phyloP scores from a whole-genome alignment of 2,888 invertebrate species.

The Smittia aterrima region DNA sequence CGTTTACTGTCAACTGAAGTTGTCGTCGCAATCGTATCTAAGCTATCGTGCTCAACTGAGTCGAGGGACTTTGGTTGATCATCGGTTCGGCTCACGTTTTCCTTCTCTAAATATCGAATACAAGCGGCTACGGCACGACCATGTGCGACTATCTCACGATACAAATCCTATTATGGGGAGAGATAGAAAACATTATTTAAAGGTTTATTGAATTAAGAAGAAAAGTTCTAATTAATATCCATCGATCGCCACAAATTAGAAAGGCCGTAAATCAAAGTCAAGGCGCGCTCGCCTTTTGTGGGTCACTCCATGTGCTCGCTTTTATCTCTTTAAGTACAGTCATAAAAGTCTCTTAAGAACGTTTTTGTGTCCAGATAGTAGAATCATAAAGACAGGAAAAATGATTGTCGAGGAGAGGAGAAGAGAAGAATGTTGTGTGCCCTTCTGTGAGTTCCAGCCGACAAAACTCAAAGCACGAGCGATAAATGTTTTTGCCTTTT shows the following conservation, averaged over 20 bases:
- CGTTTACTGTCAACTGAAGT: constrained; percentile 47
- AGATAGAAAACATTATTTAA: constrained; percentile 45
- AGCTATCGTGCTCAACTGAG: constrained; percentile 43
- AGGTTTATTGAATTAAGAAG: not conserved
- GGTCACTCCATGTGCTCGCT: constrained; percentile 1
- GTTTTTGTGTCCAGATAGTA: no score
- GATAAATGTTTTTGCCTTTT: not conserved
- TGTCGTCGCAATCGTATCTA: constrained; percentile 43
- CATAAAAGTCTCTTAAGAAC: not conserved
- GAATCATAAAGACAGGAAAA: no score
- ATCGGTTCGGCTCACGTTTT: constrained; percentile 45
- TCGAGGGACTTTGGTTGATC: constrained; percentile 47
- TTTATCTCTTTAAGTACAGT: not conserved
- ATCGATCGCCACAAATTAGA: constrained; percentile 11
- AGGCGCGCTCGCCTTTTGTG: not conserved
- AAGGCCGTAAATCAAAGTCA: constrained; percentile 27
- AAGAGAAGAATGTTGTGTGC: not conserved
- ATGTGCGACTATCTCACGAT: constrained; percentile 90
- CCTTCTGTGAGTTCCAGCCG: not conserved
- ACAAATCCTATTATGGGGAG: constrained; percentile 75
- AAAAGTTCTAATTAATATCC: constrained; percentile 21
- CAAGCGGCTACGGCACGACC: constrained; percentile 79
- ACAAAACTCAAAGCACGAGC: constrained; percentile 8
- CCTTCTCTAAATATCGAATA: constrained; percentile 65
- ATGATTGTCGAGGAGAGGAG: no score